Evolutionary conservation across 2,888 invertebrate genomes (phyloP), one percentile per base, ranked within the genome.

Genomic region (Cataglyphis altisquamis): DNA sequence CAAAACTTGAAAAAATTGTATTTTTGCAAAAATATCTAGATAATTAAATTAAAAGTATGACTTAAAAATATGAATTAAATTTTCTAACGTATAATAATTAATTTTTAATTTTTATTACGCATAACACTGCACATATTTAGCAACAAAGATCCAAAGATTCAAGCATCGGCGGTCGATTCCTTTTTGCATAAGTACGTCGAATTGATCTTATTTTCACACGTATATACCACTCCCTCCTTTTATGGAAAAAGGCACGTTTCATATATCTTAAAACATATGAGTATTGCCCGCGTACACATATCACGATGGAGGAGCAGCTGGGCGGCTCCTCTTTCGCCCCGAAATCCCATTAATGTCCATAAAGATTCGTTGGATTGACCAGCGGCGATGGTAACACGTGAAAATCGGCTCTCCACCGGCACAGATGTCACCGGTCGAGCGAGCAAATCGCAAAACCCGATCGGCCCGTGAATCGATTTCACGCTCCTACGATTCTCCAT

Each of bases 381-480:
- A 84, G 18, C 41, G 32, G 84, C 74, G 62, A 64, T 39, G 55
- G 75, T 68, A 73, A 84, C 25, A 83, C 64, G 81, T 72, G 67
- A 82, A 83, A 77, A 85, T 84, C 77, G 74, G 55, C 21, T 48
- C 75, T 63, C 72, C 39, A 78, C 57, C 84, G 57, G 84, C 89
- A 86, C 90, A 91, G 90, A 91, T 91, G 90, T 91, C 90, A 91
- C 86, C 87, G 91, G 90, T 90, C 90, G 86, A 85, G 85, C 83
- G 89, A 86, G 88, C 85, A 89, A 84, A 85, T 85, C 80, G 85
- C 85, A 55, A 70, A 85, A 85, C 78, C 78, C 84, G 85, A 85
- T 85, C 73, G 73, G 64, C 32, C 25, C 67, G 75, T 84, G 89
- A 91, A 91, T 91, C 90, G 91, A 91, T 92, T 92, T 92, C 89